These are phyloP conservation scores for Artibeus jamaicensis DNA, from an alignment of 2,797 vertebrate genomes.

Conservation along the genomic window DNA sequence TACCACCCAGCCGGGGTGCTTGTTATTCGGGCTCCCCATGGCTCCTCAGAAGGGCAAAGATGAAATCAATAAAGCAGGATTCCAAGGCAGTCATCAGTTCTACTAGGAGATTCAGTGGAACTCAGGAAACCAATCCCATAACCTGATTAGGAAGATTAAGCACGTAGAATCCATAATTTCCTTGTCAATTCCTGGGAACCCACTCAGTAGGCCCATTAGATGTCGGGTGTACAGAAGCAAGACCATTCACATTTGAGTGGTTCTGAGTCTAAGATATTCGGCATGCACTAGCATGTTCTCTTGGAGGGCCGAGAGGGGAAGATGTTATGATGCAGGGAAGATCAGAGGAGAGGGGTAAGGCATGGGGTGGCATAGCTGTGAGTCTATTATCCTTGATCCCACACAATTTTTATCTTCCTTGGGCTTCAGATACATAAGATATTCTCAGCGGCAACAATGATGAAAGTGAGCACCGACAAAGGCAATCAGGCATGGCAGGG, in stretches of 20 bases:
- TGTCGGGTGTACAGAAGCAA: neutral
- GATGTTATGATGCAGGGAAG: neutral
- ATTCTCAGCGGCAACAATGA: neutral
- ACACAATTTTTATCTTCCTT: neutral
- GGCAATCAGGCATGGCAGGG: neutral
- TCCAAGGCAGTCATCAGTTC: neutral
- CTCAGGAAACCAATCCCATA: neutral
- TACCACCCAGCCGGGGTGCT: rapidly evolving
- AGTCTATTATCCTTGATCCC: neutral
- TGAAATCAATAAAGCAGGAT: neutral
- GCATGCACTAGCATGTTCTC: neutral
- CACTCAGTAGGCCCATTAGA: neutral
- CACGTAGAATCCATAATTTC: neutral
- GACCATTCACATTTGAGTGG: neutral
- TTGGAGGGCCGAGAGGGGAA: neutral
- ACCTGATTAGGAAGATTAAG: neutral
- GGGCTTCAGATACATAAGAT: neutral
- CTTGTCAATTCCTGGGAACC: neutral
- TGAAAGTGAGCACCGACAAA: neutral
- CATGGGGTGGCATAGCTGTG: neutral
- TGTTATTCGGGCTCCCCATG: rapidly evolving
- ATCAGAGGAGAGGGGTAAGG: neutral
- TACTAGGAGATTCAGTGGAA: neutral
- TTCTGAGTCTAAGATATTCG: neutral
- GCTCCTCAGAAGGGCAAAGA: neutral